Percentiles rank a stretch among this genome's conserved stretches.
These are phyloP conservation scores for Tachycineta bicolor DNA, from an alignment of 2,113 vertebrate genomes.

Conservation along the genomic window DNA sequence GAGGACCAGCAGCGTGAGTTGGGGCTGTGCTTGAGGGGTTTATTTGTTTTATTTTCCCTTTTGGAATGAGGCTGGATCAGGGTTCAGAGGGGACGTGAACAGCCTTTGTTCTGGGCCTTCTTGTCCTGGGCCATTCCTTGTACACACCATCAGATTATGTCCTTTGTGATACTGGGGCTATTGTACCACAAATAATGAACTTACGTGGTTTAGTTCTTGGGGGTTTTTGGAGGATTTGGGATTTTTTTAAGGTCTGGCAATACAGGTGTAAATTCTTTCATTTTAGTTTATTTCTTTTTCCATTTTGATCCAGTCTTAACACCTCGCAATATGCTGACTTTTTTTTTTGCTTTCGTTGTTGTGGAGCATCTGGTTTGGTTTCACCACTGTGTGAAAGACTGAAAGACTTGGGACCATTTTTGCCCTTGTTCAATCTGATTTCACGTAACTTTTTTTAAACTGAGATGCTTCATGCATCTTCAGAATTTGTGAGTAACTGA, in stretches of 20 bases:
- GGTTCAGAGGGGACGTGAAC: background rate
- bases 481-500: background rate
- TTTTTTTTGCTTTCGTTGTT: background rate
- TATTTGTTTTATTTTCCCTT: background rate
- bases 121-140: background rate
- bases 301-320: background rate
- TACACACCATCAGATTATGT: background rate
- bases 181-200: background rate
- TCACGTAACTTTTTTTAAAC: background rate
- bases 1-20: conserved; percentile 94
- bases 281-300: background rate
- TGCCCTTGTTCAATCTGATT: background rate
- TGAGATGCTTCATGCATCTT: background rate
- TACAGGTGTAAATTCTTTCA: background rate
- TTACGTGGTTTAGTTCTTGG: background rate
- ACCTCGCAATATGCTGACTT: background rate
- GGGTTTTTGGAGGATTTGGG: accelerated
- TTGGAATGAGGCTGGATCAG: background rate
- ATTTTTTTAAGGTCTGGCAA: background rate
- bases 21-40: background rate
- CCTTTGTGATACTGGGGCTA: background rate
- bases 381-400: background rate
- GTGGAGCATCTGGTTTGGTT: background rate
- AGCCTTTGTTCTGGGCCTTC: background rate
- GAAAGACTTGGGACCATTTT: background rate